These are phyloP conservation scores for Sporophila hypoxantha DNA, from an alignment of 2,113 vertebrate genomes.

Conservation along the genomic window DNA sequence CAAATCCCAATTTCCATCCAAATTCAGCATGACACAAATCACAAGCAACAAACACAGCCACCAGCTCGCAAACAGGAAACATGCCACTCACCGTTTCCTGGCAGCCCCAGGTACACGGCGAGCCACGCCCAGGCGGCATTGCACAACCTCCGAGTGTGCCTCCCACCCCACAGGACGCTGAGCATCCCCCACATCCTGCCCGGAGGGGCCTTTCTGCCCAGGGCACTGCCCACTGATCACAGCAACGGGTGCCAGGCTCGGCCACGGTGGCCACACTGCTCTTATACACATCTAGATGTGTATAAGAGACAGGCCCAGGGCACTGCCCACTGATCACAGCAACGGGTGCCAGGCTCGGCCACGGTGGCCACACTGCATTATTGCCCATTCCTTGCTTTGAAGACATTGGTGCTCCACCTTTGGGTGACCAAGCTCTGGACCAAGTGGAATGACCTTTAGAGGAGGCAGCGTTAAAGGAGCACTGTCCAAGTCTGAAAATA, in stretches of 20 bases:
- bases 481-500: neutral
- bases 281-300: too few species aligned
- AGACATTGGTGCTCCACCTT: accelerated
- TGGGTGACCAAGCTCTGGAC: neutral
- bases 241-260: too few species aligned
- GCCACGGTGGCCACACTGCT: neutral
- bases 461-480: neutral
- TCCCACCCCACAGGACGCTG: neutral
- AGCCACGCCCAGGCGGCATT: neutral
- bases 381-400: neutral
- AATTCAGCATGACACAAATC: neutral
- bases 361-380: neutral
- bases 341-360: too few species aligned
- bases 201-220: neutral
- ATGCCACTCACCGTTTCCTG: slow-evolving; percentile 17
- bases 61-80: slow-evolving; percentile 9
- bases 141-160: neutral
- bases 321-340: neutral
- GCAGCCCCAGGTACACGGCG: neutral
- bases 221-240: neutral
- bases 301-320: too few species aligned
- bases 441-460: neutral
- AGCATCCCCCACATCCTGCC: neutral
- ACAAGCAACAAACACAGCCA: neutral
- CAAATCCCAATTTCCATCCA: neutral